Conservation (phyloP, 2,797 vertebrate species). For the Gallinago solitaria region DNA sequence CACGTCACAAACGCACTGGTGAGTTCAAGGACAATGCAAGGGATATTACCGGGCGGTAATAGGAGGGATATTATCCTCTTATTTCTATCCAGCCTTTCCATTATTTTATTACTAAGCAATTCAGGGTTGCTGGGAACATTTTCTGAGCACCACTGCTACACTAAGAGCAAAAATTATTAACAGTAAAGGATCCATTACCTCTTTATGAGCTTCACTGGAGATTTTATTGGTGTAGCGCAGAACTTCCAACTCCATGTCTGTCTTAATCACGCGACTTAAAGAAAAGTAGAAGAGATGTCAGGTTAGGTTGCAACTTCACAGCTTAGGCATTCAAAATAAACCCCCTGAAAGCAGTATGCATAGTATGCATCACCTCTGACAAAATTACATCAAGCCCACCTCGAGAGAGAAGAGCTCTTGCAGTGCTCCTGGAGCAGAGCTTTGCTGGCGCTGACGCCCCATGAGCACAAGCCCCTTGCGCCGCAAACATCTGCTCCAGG, state of each 20-base stretch:
- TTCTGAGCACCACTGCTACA: conserved; percentile 49
- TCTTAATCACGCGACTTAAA: conserved; percentile 91
- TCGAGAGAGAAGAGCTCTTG: background rate
- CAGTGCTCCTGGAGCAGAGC: background rate
- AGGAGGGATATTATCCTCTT: conserved; percentile 56
- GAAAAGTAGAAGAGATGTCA: conserved; percentile 9
- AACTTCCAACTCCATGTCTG: conserved; percentile 96
- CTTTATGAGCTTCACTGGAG: conserved; percentile 95
- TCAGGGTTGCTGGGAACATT: conserved; percentile 52
- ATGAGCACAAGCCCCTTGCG: background rate
- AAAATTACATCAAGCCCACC: background rate
- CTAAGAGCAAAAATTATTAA: conserved; percentile 66
- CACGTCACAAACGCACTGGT: background rate
- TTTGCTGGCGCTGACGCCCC: background rate
- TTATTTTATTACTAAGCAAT: conserved; percentile 68
- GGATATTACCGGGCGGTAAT: conserved; percentile 41
- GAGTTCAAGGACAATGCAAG: conserved; percentile 60
- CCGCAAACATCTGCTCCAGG: background rate
- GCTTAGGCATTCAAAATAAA: background rate
- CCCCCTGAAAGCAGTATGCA: background rate
- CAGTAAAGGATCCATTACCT: conserved; percentile 81
- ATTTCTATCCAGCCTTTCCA: conserved; percentile 49
- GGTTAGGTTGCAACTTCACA: conserved; percentile 34
- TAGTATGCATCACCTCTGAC: background rate
- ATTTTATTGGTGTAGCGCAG: conserved; percentile 94